Percentiles rank a stretch among this genome's conserved stretches.
Evolutionary conservation across 2,888 invertebrate genomes (phyloP).

Genomic region (Artemia sp.): DNA sequence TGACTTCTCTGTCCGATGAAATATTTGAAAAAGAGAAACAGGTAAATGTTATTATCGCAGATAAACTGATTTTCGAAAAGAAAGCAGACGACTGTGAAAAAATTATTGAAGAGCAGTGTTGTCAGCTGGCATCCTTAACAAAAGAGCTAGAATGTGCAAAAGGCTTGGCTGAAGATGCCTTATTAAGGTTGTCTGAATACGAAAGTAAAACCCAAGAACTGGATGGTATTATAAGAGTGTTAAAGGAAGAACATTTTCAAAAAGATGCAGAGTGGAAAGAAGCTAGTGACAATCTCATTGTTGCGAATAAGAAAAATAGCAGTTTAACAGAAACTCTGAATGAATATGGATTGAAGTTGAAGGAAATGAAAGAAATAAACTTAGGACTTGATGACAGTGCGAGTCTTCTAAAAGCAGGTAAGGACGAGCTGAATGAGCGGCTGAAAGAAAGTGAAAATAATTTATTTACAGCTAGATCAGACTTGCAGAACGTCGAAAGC

Average conservation of each 20-base stretch:
- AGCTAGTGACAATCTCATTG: neutral
- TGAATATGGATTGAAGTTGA: neutral
- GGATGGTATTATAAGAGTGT: too few relatives aligned
- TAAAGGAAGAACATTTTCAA: too few relatives aligned
- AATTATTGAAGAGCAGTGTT: neutral
- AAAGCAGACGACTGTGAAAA: neutral
- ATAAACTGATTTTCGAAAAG: conserved; percentile 13
- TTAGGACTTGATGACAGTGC: neutral
- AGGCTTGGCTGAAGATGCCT: too few relatives aligned
- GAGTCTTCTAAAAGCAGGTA: too few relatives aligned
- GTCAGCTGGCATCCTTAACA: neutral
- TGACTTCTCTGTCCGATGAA: neutral
- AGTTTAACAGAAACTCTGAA: neutral
- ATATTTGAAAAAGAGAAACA: neutral
- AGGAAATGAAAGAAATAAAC: neutral
- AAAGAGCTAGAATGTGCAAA: too few relatives aligned
- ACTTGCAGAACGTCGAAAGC: too few relatives aligned
- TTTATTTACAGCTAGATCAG: too few relatives aligned
- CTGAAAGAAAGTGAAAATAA: too few relatives aligned
- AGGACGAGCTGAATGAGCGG: too few relatives aligned
- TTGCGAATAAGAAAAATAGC: neutral
- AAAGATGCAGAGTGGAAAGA: neutral
- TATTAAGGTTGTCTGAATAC: too few relatives aligned
- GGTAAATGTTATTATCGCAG: neutral
- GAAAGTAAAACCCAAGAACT: too few relatives aligned